Evolutionary conservation across 64 coral and sea anemone genomes (phyloP).

Genomic region (Porites australiensis): DNA sequence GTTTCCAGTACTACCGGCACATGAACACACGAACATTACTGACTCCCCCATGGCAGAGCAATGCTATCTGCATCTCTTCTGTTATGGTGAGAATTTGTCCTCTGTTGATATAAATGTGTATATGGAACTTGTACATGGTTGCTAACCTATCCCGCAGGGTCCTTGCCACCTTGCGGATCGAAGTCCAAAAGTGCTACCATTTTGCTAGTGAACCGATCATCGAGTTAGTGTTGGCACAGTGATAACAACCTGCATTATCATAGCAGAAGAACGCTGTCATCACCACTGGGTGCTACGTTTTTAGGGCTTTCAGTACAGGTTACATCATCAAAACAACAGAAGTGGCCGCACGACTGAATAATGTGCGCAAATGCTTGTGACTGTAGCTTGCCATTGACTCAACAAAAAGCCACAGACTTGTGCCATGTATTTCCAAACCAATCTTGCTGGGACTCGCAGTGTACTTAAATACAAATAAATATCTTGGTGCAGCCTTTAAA

Average conservation of each 20-base stretch:
- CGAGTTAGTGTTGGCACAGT: slow-evolving; percentile 25
- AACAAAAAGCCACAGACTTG: background rate
- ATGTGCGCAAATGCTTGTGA: background rate
- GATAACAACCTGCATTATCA: slow-evolving; percentile 52
- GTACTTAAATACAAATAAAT: background rate
- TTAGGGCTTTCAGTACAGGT: background rate
- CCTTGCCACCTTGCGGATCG: slow-evolving; percentile 53
- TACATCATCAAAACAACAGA: background rate
- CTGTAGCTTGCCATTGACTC: background rate
- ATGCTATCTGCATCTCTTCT: background rate
- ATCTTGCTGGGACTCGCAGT: slow-evolving; percentile 1
- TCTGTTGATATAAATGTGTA: slow-evolving; percentile 32
- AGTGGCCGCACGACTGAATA: background rate
- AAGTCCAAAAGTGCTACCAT: slow-evolving; percentile 31
- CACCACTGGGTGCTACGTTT: background rate
- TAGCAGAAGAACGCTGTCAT: slow-evolving; percentile 3
- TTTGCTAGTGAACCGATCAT: slow-evolving; percentile 4
- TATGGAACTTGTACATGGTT: slow-evolving; percentile 54
- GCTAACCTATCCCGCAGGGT: slow-evolving; percentile 15
- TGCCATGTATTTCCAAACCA: slow-evolving; percentile 8
- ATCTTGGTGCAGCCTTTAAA: background rate
- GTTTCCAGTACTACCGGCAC: background rate
- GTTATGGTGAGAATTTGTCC: slow-evolving; percentile 44
- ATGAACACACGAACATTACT: background rate
- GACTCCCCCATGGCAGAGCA: slow-evolving; percentile 1